Base-by-base conservation (phyloP, 2,888 invertebrate species). In the Heterodera filipjevi region DNA sequence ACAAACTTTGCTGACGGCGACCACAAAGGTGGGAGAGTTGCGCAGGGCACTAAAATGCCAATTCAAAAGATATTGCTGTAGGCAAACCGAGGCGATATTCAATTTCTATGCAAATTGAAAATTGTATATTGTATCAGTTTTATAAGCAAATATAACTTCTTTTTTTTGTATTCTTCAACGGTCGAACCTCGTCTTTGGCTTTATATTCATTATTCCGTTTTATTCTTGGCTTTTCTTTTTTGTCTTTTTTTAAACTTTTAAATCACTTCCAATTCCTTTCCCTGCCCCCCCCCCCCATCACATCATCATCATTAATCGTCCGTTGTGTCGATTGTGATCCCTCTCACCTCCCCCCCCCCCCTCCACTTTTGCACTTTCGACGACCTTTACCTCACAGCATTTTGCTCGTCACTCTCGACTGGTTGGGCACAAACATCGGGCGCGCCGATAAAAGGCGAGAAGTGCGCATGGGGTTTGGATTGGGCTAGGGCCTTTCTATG, bases 401-500 rank as follows among this genome's bases (percentile, higher is more conserved):
- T 14, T 49, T 49, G 16, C 59, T 22, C 59, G 59, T 59, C 59
- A 59, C 59, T 59, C 59, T 59, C 59, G 59, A 59, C 59, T 59
- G 59, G 59, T 59, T 27, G 59, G 59, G 59, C 59, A 59, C 59
- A 59, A 59, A 59, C 12, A 59, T 59, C 53, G n/a, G n/a, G 53
- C 53, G 53, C 53, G 53, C 53, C 53, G 53, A 53, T 59, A 59
- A 27, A 59, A 59, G 59, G 59, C 59, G 59, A n/a, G 59, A 59
- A 39, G n/a, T n/a, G n/a, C n/a, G n/a, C n/a, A 39, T 39, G 39
- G 39, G 39, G 39, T 39, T 59, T 59, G 8, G 39, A 12, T 39
- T 59, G 59, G 59, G 59, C 27, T 59, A 27, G 27, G 59, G 59
- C 59, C 1, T 10, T 39, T 39, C 39, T 0, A 39, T 39, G 39